Evolutionary conservation across 2,888 invertebrate genomes (phyloP).

Genomic region (Druceiella hillmani): DNA sequence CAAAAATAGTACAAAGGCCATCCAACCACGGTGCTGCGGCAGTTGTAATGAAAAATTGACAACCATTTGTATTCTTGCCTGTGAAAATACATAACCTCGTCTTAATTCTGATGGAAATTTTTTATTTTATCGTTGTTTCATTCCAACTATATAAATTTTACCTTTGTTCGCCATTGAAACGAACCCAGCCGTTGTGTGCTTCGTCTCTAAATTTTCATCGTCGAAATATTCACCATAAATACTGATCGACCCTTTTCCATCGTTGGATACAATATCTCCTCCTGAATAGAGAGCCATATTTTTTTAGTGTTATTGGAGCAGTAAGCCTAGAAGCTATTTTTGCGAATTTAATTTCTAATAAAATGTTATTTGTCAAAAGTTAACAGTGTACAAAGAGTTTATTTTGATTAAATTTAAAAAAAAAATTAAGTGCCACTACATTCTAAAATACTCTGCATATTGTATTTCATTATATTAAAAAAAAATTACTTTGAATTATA

Average conservation of each 20-base stretch:
- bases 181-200: conserved; percentile 78
- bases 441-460: too few relatives aligned
- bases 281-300: conserved; percentile 44
- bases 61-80: conserved; percentile 88
- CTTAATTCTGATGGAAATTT: conserved; percentile 7
- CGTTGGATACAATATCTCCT: conserved; percentile 75
- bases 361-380: too few relatives aligned
- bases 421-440: too few relatives aligned
- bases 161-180: conserved; percentile 89
- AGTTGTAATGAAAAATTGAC: conserved; percentile 93
- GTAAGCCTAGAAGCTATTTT: too few relatives aligned
- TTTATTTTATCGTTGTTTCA: conserved; percentile 5
- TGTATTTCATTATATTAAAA: too few relatives aligned
- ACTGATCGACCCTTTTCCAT: conserved; percentile 81
- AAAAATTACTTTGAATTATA: too few relatives aligned
- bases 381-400: too few relatives aligned
- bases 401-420: too few relatives aligned
- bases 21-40: conserved; percentile 85
- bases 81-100: conserved; percentile 22
- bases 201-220: conserved; percentile 80
- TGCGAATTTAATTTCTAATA: too few relatives aligned
- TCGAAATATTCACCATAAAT: conserved; percentile 81
- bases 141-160: conserved; percentile 22
- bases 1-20: conserved; percentile 83
- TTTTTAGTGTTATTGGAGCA: too few relatives aligned